Conservation (phyloP, 2,888 invertebrate genomes). For the Conomelus anceps region DNA sequence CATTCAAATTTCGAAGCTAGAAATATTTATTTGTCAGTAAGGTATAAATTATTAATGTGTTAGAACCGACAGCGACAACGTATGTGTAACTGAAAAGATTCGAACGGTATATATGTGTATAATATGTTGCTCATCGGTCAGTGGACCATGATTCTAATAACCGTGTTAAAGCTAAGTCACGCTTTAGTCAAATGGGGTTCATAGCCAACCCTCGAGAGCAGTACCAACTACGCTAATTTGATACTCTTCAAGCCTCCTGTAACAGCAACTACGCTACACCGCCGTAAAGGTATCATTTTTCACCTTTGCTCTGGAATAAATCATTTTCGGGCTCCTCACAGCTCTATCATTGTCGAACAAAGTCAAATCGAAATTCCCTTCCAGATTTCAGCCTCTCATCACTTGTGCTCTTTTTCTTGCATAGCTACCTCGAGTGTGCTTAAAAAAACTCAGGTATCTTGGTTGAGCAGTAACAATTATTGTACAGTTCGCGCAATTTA, state of each 20-base stretch:
- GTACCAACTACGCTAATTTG: not conserved
- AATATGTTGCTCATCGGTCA: not conserved
- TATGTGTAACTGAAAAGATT: not conserved
- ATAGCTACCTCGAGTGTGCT: no score
- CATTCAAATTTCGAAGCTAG: constrained; percentile 1
- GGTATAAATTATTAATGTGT: constrained; percentile 2
- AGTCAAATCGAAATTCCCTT: not conserved
- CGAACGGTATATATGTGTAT: not conserved
- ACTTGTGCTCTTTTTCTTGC: no score
- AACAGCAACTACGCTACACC: not conserved
- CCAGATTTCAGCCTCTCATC: no score
- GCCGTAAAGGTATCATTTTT: not conserved
- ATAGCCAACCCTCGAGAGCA: not conserved
- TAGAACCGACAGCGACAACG: not conserved
- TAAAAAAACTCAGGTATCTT: no score
- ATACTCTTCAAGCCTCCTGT: not conserved
- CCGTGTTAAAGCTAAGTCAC: not conserved
- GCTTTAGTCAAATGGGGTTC: not conserved
- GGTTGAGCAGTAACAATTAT: no score
- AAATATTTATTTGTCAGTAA: constrained; percentile 9
- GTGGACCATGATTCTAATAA: not conserved
- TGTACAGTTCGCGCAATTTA: no score
- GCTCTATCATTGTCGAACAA: not conserved
- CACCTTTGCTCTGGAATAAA: not conserved
- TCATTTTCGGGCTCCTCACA: not conserved